Percentiles rank a stretch among this genome's conserved stretches.
Evolutionary conservation across 2,113 vertebrate genomes (phyloP).

Genomic region (Parotia lawesii): DNA sequence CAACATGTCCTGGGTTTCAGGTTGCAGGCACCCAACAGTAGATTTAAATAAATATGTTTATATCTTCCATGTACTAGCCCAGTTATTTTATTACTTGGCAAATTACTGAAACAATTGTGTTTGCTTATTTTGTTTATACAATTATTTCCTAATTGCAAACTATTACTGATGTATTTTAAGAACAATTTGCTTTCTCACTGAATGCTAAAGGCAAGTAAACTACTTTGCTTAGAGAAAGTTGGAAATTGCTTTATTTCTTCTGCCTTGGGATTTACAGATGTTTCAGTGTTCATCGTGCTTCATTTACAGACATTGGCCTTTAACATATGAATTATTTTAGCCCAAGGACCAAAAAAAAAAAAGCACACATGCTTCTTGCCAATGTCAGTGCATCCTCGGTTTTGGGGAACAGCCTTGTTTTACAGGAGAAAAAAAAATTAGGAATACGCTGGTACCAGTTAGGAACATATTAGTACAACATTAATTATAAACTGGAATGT

Average conservation of each 20-base stretch:
- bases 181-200: background rate
- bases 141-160: slow-evolving; percentile 10
- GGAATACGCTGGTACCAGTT: slow-evolving; percentile 43
- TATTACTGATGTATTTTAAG: background rate
- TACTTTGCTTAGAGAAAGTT: background rate
- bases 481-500: slow-evolving; percentile 77
- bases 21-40: background rate
- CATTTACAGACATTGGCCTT: background rate
- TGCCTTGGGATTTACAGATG: background rate
- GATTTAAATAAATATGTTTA: background rate
- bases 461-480: slow-evolving; percentile 70
- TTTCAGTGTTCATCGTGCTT: background rate
- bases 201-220: slow-evolving; percentile 4
- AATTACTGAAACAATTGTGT: background rate
- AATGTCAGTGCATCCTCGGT: slow-evolving; percentile 40
- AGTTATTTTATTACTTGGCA: background rate
- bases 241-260: background rate
- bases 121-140: slow-evolving; percentile 3
- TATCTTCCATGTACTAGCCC: background rate
- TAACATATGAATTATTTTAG: slow-evolving; percentile 22
- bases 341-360: background rate
- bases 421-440: slow-evolving; percentile 35
- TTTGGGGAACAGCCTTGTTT: slow-evolving; percentile 37
- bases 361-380: background rate
- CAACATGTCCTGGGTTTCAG: background rate